Conservation (phyloP, 1,140 invertebrate species). For the Drosophila eugracilis region DNA sequence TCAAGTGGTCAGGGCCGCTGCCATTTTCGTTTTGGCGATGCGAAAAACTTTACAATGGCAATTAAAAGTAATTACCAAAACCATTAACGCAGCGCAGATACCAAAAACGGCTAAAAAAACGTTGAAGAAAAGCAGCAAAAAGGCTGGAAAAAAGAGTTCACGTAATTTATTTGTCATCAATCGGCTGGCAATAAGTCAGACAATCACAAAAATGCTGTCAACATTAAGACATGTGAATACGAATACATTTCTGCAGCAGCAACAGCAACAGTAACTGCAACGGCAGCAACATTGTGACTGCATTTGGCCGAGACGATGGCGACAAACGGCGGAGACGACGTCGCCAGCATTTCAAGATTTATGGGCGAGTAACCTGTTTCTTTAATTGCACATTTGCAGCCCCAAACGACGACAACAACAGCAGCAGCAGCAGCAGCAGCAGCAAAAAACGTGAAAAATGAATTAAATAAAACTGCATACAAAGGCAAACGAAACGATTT, state of each 20-base stretch:
- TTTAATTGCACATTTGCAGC: constrained; percentile 85
- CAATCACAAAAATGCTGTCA: constrained; percentile 85
- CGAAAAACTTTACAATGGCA: constrained; percentile 81
- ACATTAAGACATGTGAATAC: constrained; percentile 83
- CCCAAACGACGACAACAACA: constrained; percentile 63
- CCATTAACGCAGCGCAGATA: constrained; percentile 71
- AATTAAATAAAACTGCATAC: constrained; percentile 81
- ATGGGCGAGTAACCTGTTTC: constrained; percentile 84
- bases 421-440: constrained; percentile 25
- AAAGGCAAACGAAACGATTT: constrained; percentile 72
- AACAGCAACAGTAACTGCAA: constrained; percentile 22
- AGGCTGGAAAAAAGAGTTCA: constrained; percentile 56
- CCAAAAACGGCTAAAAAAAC: constrained; percentile 78
- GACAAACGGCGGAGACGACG: constrained; percentile 42
- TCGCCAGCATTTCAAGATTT: constrained; percentile 80
- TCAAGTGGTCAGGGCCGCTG: constrained; percentile 69
- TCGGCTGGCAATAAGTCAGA: constrained; percentile 83
- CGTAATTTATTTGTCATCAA: constrained; percentile 84
- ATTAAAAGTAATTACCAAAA: constrained; percentile 80
- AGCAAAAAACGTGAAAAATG: constrained; percentile 73
- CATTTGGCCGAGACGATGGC: constrained; percentile 41
- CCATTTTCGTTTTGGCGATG: constrained; percentile 77
- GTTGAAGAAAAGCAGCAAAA: constrained; percentile 58
- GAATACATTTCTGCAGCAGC: constrained; percentile 62
- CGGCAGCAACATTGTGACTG: constrained; percentile 34